Evolutionary conservation across 2,797 vertebrate genomes (phyloP).

Genomic region (Clamator glandarius): DNA sequence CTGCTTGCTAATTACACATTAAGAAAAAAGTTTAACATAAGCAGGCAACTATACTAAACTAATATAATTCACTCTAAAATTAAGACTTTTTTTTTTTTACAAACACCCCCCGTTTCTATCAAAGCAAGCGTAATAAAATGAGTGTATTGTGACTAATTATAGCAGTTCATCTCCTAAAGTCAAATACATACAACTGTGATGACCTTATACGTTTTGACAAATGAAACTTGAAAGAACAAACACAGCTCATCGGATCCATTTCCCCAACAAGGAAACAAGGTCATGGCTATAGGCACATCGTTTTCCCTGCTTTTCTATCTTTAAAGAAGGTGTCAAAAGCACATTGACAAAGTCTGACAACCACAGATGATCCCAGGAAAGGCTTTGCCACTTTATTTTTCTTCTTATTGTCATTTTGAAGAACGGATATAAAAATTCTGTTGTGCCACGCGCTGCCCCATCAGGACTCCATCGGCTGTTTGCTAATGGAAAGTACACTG

Average conservation of each 20-base stretch:
- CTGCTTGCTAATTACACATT: constrained; percentile 60
- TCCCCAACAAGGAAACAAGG: constrained; percentile 39
- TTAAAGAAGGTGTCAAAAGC: constrained; percentile 59
- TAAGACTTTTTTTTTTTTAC: constrained; percentile 47
- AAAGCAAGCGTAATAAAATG: constrained; percentile 64
- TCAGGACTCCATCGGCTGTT: not conserved
- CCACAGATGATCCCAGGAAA: constrained; percentile 56
- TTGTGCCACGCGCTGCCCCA: not conserved
- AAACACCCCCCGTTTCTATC: constrained; percentile 20
- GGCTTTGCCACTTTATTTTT: constrained; percentile 33
- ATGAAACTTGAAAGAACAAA: constrained; percentile 63
- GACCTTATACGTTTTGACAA: constrained; percentile 58
- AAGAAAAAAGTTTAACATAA: constrained; percentile 37
- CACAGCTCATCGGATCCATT: constrained; percentile 43
- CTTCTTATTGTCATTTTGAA: constrained; percentile 56
- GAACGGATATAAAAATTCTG: constrained; percentile 69
- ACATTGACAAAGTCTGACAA: constrained; percentile 66
- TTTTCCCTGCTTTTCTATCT: constrained; percentile 12
- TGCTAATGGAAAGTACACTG: constrained; percentile 37
- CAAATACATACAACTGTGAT: constrained; percentile 23
- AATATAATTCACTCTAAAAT: constrained; percentile 66
- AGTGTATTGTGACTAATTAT: constrained; percentile 60
- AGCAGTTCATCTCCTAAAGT: constrained; percentile 56
- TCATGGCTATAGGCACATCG: constrained; percentile 9
- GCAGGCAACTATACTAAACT: constrained; percentile 53